Evolutionary conservation across 2,113 vertebrate species (phyloP).

Genomic region (Paramormyrops kingsleyae): DNA sequence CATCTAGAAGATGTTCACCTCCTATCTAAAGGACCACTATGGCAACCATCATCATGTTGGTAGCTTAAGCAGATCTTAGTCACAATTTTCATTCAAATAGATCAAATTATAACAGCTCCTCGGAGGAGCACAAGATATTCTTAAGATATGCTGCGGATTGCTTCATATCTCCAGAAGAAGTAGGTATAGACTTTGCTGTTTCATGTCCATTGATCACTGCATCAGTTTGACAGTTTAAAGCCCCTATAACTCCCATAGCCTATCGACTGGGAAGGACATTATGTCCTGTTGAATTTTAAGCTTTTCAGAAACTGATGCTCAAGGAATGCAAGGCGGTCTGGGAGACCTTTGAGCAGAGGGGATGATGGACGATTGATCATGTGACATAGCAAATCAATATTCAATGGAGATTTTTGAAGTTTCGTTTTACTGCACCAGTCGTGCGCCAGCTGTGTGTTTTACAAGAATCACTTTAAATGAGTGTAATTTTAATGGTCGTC

Average conservation of each 20-base stretch:
- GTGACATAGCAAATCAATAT: conserved; percentile 2
- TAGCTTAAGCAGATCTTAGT: not conserved
- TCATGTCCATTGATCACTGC: not conserved
- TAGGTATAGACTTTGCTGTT: not conserved
- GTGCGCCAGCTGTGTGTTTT: not conserved
- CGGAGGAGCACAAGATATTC: not conserved
- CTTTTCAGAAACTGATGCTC: not conserved
- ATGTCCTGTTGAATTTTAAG: conserved; percentile 5
- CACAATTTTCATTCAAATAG: not conserved
- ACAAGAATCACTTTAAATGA: not conserved
- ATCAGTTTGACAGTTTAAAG: not conserved
- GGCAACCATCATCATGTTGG: not conserved
- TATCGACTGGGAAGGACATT: not conserved
- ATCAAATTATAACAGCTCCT: not conserved
- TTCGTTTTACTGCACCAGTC: not conserved
- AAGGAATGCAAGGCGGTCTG: not conserved
- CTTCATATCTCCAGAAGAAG: not conserved
- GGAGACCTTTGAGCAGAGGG: not conserved
- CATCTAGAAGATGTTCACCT: not conserved
- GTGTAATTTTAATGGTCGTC: not conserved
- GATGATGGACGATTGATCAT: conserved; percentile 12
- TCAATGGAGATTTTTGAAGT: not conserved
- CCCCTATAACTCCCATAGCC: not conserved
- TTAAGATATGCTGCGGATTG: not conserved
- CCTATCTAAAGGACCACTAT: not conserved